Percentiles rank a stretch among this genome's conserved stretches.
phyloP scores from a whole-genome alignment of 2,888 invertebrate species.

The Lampropteryx suffumata region DNA sequence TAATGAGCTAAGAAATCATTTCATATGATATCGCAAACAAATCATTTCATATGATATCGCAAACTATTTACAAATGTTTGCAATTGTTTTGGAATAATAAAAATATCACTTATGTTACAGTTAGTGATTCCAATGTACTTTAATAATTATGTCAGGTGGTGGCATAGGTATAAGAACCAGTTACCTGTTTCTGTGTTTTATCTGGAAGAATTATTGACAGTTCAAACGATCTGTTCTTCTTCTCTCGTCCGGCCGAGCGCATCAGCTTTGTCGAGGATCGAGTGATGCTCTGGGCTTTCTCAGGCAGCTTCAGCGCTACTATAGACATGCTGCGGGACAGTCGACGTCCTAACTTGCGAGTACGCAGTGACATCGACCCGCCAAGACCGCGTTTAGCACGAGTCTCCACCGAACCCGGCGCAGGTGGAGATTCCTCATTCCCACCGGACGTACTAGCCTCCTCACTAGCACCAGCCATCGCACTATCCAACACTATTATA shows the following conservation, averaged over 20 bases:
- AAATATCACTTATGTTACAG: no score
- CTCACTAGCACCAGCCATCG: slow-evolving; percentile 75
- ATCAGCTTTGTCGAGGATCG: slow-evolving; percentile 83
- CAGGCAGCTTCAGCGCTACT: slow-evolving; percentile 79
- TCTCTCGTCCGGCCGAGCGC: slow-evolving; percentile 80
- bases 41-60: no score
- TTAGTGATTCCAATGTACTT: no score
- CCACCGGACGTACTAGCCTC: slow-evolving; percentile 50
- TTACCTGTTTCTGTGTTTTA: slow-evolving; percentile 85
- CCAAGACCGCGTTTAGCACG: slow-evolving; percentile 68
- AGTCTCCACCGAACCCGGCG: slow-evolving; percentile 42
- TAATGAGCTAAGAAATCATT: slow-evolving; percentile 9
- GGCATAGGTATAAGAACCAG: no score
- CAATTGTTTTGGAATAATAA: no score
- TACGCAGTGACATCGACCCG: slow-evolving; percentile 76
- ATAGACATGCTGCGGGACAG: slow-evolving; percentile 82
- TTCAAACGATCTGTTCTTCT: slow-evolving; percentile 83
- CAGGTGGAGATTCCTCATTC: slow-evolving; percentile 43
- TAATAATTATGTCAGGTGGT: no score
- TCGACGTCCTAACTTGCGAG: slow-evolving; percentile 77
- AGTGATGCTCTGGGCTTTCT: slow-evolving; percentile 84
- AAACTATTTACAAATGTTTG: no score
- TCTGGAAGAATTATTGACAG: slow-evolving; percentile 85
- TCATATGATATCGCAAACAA: no score
- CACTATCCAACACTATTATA: slow-evolving; percentile 55